Conservation (phyloP, 2,888 invertebrate species). For the Patella depressa region DNA sequence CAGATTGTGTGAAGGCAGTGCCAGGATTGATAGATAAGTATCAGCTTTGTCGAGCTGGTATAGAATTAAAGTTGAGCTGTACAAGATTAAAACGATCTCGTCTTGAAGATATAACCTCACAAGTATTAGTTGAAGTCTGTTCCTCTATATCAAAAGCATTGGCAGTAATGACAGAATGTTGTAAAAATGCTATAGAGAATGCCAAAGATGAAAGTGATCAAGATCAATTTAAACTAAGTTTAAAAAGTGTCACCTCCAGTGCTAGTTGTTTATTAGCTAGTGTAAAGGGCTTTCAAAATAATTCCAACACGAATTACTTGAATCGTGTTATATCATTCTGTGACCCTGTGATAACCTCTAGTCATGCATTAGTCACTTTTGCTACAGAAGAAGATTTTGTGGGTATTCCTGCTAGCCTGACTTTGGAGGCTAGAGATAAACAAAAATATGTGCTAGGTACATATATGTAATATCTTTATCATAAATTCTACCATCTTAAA, state of each 20-base stretch:
- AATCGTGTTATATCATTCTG: slow-evolving; percentile 63
- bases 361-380: slow-evolving; percentile 63
- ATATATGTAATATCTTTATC: background rate
- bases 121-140: slow-evolving; percentile 62
- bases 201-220: slow-evolving; percentile 49
- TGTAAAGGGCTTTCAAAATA: slow-evolving; percentile 62
- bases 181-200: slow-evolving; percentile 57
- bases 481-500: background rate
- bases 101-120: slow-evolving; percentile 58
- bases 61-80: slow-evolving; percentile 65
- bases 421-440: slow-evolving; percentile 55
- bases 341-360: slow-evolving; percentile 65
- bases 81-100: slow-evolving; percentile 55
- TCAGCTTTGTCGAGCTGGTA: slow-evolving; percentile 60
- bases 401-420: slow-evolving; percentile 61
- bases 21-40: slow-evolving; percentile 65
- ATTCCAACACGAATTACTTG: slow-evolving; percentile 52
- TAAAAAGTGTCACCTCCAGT: slow-evolving; percentile 65
- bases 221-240: slow-evolving; percentile 66
- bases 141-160: slow-evolving; percentile 62
- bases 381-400: slow-evolving; percentile 66
- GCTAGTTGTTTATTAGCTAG: slow-evolving; percentile 64
- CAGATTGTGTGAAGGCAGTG: slow-evolving; percentile 47
- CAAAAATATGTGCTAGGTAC: slow-evolving; percentile 65
- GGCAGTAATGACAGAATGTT: slow-evolving; percentile 61